A percentile compares a stretch with the other conserved stretches of the same genome.
Evolutionary conservation across 2,888 invertebrate genomes (phyloP).

Genomic region (Phortica magna): DNA sequence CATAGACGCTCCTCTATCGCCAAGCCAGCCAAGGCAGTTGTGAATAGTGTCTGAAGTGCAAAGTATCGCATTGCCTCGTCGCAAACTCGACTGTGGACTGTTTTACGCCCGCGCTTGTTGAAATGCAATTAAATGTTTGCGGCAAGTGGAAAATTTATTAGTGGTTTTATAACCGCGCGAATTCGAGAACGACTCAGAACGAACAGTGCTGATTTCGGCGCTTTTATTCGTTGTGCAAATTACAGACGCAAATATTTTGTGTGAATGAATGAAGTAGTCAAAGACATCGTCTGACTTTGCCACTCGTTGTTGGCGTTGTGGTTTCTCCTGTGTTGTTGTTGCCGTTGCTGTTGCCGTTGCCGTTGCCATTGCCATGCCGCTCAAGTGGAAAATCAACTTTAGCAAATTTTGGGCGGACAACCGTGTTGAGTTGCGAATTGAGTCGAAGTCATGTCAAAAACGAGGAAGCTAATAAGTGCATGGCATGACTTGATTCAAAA

Average conservation of each 20-base stretch:
- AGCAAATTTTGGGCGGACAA: background rate
- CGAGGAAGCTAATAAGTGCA: background rate
- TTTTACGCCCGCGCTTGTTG: constrained; percentile 10
- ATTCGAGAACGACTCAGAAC: background rate
- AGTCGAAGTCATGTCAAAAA: background rate
- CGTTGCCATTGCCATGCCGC: constrained; percentile 34
- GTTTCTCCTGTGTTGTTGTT: constrained; percentile 43
- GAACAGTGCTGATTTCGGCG: background rate
- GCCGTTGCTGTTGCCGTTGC: constrained; percentile 41
- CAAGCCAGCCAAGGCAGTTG: too few relatives aligned
- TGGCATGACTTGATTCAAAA: background rate
- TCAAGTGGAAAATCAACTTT: constrained; percentile 55
- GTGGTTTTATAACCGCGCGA: constrained; percentile 44
- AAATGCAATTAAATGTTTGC: constrained; percentile 57
- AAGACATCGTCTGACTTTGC: constrained; percentile 23
- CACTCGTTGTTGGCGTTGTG: constrained; percentile 51
- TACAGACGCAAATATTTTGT: constrained; percentile 37
- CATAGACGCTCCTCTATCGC: too few relatives aligned
- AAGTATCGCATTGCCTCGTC: background rate
- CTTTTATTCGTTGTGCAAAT: background rate
- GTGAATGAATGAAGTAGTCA: constrained; percentile 5
- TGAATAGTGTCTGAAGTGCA: constrained; percentile 20
- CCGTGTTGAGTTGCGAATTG: background rate
- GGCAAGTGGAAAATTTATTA: constrained; percentile 58
- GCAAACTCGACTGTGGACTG: too few relatives aligned